A percentile compares a stretch with the other conserved stretches of the same genome.
These are phyloP conservation scores for Eulemur albifrons DNA, from an alignment of 2,797 vertebrate species.

Conservation along the genomic window DNA sequence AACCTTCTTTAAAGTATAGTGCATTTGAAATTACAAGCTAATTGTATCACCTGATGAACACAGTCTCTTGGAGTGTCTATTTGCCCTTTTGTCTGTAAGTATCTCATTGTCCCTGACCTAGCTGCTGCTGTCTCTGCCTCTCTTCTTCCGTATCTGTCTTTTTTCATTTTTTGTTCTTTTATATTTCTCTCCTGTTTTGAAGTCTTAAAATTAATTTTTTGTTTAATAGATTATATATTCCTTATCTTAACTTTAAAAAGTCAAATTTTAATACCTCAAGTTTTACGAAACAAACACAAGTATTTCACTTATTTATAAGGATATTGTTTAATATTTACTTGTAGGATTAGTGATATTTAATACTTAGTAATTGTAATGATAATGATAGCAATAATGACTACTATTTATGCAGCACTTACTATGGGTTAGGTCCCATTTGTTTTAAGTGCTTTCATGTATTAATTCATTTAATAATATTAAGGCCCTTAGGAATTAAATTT, in stretches of 20 bases:
- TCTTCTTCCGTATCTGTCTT: not conserved
- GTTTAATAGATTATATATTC: not conserved
- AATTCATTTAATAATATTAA: not conserved
- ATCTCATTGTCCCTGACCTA: not conserved
- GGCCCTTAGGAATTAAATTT: not conserved
- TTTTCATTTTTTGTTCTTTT: not conserved
- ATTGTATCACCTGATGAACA: not conserved
- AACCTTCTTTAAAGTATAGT: not conserved
- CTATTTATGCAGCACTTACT: not conserved
- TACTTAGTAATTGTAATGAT: not conserved
- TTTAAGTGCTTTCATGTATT: not conserved
- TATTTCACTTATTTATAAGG: not conserved
- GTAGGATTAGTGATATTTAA: not conserved
- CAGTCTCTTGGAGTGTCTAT: not conserved
- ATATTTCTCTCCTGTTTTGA: not conserved
- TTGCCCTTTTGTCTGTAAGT: not conserved
- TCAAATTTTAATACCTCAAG: not conserved
- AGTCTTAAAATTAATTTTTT: not conserved
- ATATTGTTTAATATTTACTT: not conserved
- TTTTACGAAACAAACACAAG: not conserved
- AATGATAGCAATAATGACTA: not conserved
- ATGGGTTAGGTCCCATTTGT: not conserved
- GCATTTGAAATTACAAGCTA: not conserved
- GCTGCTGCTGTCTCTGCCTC: not conserved
- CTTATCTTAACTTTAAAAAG: not conserved